phyloP scores from a whole-genome alignment of 2,888 invertebrate species.

The Rugalucina vietnamica region DNA sequence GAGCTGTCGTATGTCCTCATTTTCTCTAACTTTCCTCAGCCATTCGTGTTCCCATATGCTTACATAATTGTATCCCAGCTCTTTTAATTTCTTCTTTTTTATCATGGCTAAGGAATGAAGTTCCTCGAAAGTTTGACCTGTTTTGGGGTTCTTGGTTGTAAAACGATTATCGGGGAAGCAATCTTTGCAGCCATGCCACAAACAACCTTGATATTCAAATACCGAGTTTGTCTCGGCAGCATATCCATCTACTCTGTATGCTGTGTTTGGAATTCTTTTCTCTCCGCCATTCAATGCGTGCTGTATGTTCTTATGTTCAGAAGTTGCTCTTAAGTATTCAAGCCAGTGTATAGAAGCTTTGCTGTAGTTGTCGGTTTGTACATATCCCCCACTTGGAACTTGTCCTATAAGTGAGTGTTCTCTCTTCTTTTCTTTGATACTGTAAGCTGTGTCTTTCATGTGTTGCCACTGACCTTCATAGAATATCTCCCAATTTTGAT shows the following conservation, averaged over 20 bases:
- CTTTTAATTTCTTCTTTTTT: neutral
- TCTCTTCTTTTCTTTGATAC: neutral
- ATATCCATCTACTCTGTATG: neutral
- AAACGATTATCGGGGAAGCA: neutral
- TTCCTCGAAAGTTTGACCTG: slow-evolving; percentile 7
- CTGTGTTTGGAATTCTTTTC: neutral
- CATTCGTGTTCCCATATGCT: slow-evolving; percentile 28
- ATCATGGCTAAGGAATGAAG: neutral
- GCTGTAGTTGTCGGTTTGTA: neutral
- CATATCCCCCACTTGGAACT: neutral
- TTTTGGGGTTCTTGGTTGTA: neutral
- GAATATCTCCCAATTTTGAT: too few species aligned
- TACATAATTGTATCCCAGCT: neutral
- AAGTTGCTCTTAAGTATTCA: neutral
- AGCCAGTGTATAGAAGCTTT: neutral
- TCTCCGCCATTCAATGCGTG: neutral
- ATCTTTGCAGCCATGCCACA: neutral
- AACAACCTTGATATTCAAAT: neutral
- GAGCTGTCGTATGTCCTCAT: too few species aligned
- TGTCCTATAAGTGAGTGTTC: neutral
- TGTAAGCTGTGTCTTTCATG: neutral
- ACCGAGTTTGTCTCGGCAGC: neutral
- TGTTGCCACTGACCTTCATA: too few species aligned
- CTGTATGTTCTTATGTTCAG: neutral
- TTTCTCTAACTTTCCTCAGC: neutral